A percentile compares a stretch with the other conserved stretches of the same genome.
Conservation (phyloP, 2,888 invertebrate species). For the Dryocosmus kuriphilus region DNA sequence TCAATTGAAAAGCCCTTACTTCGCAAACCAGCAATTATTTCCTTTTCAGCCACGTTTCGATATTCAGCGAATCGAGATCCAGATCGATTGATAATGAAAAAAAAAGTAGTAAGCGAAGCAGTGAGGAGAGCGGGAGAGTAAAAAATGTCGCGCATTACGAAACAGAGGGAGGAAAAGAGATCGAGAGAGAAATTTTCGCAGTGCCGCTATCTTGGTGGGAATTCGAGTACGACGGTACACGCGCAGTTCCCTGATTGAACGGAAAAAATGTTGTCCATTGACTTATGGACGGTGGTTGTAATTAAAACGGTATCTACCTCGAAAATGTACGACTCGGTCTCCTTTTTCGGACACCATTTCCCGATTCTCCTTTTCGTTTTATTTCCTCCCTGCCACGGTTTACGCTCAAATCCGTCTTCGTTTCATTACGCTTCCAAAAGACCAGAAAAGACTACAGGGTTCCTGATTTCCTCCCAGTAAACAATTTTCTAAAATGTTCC, state of each 20-base stretch:
- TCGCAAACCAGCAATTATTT: background rate
- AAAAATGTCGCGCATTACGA: constrained; percentile 38
- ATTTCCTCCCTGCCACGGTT: constrained; percentile 38
- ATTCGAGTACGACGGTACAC: constrained; percentile 40
- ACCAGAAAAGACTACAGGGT: background rate
- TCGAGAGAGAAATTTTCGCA: constrained; percentile 7
- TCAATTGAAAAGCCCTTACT: background rate
- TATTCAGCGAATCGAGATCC: constrained; percentile 21
- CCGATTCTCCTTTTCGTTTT: constrained; percentile 41
- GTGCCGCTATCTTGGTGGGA: background rate
- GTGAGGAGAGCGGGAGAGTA: constrained; percentile 32
- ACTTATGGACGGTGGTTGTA: constrained; percentile 66
- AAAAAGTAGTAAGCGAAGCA: background rate
- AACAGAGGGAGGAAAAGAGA: constrained; percentile 40
- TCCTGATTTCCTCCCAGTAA: background rate
- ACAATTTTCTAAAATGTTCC: background rate
- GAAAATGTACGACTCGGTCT: constrained; percentile 64
- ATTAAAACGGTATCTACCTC: constrained; percentile 67
- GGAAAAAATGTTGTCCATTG: constrained; percentile 68
- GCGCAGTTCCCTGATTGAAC: constrained; percentile 55
- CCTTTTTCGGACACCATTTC: constrained; percentile 58
- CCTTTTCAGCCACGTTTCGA: background rate
- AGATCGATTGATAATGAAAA: constrained; percentile 29
- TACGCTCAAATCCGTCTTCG: constrained; percentile 49
- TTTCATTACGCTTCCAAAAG: constrained; percentile 45